Evolutionary conservation across 1,140 invertebrate genomes (phyloP), one percentile per base, ranked within the genome.

Genomic region (Aphaenogaster floridana): DNA sequence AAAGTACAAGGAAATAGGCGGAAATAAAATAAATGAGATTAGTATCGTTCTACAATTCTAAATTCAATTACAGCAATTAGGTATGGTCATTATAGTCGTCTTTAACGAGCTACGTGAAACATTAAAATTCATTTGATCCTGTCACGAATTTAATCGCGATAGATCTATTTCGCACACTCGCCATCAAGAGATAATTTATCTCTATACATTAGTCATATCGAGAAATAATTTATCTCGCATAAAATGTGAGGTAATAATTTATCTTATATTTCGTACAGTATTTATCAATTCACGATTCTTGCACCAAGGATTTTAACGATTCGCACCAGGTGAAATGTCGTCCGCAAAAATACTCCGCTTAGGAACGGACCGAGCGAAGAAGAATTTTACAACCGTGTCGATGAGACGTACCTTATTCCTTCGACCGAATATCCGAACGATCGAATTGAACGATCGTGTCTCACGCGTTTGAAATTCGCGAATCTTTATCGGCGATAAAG

Each of bases 401-500:
- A 64, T n/a, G 71, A 63, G 36, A 42, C 7, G 48, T 78, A 80
- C 48, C 64, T 63, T 71, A 36, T 57, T n/a, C n/a, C 50, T 54
- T 45, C 77, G 42, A 59, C 50, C 15, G 39, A 69, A 50, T 72
- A 84, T 84, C 28, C 69, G 42, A 50, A 48, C 42, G 42, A 52
- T 63, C 59, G 54, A 59, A 71, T 83, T 68, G 57, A 64, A 84
- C 59, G 64, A 69, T 54, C 71, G 72, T 36, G 52, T 50, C 28
- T 76, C 80, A 59, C 64, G 42, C 59, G 66, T 85, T 28, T 34
- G 52, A 76, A 59, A 76, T 76, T 79, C 13, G 39, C 71, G 61
- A 74, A 90, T 83, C 74, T 92, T 92, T 91, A 93, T 92, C 88
- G 88, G 11, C 13, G 69, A 78, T 90, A 90, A 87, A 88, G 45